Base-by-base conservation (phyloP, 2,797 vertebrate species). In the Rhynchonycteris naso region DNA sequence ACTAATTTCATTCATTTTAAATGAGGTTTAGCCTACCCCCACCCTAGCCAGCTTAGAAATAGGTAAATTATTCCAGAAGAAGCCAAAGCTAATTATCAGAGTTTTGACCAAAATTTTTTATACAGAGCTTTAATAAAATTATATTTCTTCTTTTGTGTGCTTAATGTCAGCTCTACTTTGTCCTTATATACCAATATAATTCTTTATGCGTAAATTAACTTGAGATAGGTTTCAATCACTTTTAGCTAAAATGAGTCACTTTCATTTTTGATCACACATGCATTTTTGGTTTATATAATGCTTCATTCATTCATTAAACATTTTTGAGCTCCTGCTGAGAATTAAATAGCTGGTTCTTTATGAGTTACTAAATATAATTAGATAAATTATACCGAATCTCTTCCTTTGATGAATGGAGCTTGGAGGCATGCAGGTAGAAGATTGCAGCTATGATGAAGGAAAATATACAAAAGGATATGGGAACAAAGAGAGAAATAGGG, bases 151-250 rank as follows among this genome's bases (percentile, higher is more conserved):
- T 54, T 5, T 88, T 56, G 19, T 22, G 28, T 54, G 50, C 16
- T 80, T 92, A 72, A 91, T 75, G n/a, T 82, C 47, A 84, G 71
- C 14, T 92, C 59, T 89, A 2, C 24, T 85, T 89, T 92, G 52
- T 50, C 15, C 52, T 75, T 80, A 10, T 33, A 50, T 71, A 69
- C 7, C 63, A 81, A 76, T 75, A 21, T 76, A 65, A 81, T 86
- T 92, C 21, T 81, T 72, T 76, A 56, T 76, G 50, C 50, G 83
- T 74, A 93, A 35, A 33, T 8, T 95, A 79, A 63, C 19, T 38
- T 91, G 38, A 87, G 72, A 50, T 63, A 68, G 8, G 24, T 61
- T 63, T 83, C 35, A 83, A n/a, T 68, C 43, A 87, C 28, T 90
- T 94, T 92, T 68, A 65, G 6, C 35, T 84, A 81, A 47, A 76